Conservation (phyloP, 1,140 invertebrate genomes). For the Procambarus clarkii region DNA sequence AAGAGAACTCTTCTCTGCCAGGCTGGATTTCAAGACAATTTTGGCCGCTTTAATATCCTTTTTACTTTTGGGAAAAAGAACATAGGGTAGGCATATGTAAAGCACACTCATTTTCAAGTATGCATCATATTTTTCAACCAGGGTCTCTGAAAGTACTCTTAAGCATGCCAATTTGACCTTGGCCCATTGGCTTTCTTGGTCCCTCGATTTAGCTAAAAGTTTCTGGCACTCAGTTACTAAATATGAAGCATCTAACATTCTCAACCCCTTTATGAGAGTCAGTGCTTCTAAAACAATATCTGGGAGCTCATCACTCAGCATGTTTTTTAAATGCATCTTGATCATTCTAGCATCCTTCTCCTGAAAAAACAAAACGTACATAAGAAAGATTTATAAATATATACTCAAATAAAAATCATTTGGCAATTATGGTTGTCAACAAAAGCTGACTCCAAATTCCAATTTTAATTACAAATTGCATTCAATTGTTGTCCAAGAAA, state of each 20-base stretch:
- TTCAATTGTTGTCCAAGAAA: too few species aligned
- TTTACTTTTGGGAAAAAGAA: background rate
- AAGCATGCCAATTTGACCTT: background rate
- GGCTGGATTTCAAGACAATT: background rate
- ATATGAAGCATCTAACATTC: conserved; percentile 15
- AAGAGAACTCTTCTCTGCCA: background rate
- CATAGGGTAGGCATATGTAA: conserved; percentile 5
- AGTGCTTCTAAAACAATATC: conserved; percentile 2
- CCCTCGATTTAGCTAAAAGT: background rate
- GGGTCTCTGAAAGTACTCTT: background rate
- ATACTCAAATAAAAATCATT: too few species aligned
- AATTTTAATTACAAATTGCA: too few species aligned
- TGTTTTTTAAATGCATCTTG: conserved; percentile 16
- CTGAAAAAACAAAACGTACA: background rate
- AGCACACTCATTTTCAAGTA: background rate
- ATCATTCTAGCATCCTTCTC: background rate
- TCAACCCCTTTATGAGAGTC: background rate
- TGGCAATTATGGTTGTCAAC: too few species aligned
- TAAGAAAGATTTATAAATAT: too few species aligned
- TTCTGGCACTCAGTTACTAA: background rate
- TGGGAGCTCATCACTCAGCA: conserved; percentile 35
- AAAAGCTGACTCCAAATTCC: too few species aligned
- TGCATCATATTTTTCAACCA: background rate
- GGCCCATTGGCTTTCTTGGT: background rate
- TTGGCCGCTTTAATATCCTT: background rate